These are phyloP conservation scores for Euglossa dilemma DNA, from an alignment of 1,140 invertebrate species.

Conservation along the genomic window DNA sequence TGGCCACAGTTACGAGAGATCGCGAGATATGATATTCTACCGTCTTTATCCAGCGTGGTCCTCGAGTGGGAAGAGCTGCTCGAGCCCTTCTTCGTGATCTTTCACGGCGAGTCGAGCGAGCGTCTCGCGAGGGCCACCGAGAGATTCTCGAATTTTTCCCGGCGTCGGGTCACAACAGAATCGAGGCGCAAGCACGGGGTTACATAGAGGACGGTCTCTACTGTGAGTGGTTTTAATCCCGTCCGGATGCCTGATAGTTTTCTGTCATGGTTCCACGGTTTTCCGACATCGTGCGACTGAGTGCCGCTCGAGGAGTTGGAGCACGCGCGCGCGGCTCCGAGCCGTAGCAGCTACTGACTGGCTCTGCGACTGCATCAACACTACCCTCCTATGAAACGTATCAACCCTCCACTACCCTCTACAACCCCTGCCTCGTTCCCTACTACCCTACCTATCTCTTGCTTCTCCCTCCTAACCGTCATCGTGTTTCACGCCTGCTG, in stretches of 20 bases:
- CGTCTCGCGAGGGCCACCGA: too few relatives aligned
- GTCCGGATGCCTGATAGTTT: constrained; percentile 16
- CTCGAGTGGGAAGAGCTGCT: not conserved
- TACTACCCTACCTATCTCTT: constrained; percentile 41
- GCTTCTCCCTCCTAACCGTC: constrained; percentile 1
- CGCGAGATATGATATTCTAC: not conserved
- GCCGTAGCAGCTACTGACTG: constrained; percentile 74
- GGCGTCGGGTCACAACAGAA: not conserved
- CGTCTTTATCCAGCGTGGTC: not conserved
- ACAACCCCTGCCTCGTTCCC: constrained; percentile 31
- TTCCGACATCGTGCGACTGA: not conserved
- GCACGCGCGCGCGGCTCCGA: constrained; percentile 68
- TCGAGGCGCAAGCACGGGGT: not conserved
- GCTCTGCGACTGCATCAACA: constrained; percentile 71
- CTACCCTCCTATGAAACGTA: constrained; percentile 69
- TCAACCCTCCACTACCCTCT: constrained; percentile 55
- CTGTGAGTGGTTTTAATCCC: not conserved
- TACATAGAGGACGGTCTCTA: too few relatives aligned
- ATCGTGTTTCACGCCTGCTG: constrained; percentile 28
- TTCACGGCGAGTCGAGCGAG: not conserved
- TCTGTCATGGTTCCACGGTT: constrained; percentile 34
- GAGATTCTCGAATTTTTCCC: not conserved
- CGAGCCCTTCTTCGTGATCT: not conserved
- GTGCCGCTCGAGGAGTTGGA: constrained; percentile 30
- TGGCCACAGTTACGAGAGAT: not conserved